Conservation (phyloP, 2,797 vertebrate genomes). For the Triplophysa bombifrons region DNA sequence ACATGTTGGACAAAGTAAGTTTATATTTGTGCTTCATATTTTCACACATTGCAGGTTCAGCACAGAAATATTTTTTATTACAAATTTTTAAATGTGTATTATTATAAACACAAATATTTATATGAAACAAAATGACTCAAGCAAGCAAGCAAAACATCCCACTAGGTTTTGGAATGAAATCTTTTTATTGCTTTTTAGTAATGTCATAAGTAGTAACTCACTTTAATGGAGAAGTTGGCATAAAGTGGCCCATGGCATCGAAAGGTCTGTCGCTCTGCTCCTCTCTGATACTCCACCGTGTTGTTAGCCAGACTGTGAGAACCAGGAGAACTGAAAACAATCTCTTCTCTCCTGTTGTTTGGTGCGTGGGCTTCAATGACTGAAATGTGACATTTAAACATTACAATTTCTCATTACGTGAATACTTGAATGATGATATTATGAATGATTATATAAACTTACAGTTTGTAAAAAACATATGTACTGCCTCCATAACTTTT, state of each 20-base stretch:
- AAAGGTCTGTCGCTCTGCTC: slow-evolving; percentile 81
- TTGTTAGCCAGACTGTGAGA: slow-evolving; percentile 83
- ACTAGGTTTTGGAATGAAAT: neutral
- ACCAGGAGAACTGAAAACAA: slow-evolving; percentile 77
- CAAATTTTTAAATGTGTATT: no score
- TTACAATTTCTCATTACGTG: neutral
- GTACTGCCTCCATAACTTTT: no score
- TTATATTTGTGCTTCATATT: no score
- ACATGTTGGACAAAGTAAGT: no score
- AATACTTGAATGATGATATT: no score
- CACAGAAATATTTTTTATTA: no score
- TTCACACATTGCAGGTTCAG: no score
- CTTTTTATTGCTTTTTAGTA: neutral
- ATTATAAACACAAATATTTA: no score
- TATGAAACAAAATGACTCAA: neutral
- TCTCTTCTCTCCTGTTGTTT: slow-evolving; percentile 81
- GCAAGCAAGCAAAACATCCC: no score
- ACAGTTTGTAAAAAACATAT: no score
- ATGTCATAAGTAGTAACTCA: slow-evolving; percentile 57
- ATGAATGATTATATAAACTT: no score
- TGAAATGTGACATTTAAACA: slow-evolving; percentile 62
- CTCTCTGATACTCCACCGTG: slow-evolving; percentile 85
- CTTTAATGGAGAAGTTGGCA: slow-evolving; percentile 91
- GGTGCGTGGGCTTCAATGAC: slow-evolving; percentile 88
- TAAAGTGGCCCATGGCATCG: slow-evolving; percentile 83